Conservation (phyloP, 2,113 vertebrate species). For the Crotophaga sulcirostris region DNA sequence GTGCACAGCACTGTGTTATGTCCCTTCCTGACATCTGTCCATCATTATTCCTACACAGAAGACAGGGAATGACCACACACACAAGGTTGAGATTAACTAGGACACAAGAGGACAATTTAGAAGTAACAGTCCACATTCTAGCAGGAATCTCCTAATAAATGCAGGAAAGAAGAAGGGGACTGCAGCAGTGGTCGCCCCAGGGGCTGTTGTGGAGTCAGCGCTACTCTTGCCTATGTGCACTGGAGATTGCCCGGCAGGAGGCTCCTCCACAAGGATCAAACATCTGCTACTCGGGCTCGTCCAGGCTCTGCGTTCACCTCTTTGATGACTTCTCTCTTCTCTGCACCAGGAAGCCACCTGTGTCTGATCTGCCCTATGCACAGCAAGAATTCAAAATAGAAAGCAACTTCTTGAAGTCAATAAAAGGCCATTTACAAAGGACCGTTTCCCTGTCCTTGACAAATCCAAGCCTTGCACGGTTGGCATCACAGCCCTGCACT, state of each 20-base stretch:
- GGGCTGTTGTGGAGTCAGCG: neutral
- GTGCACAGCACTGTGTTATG: fast-evolving
- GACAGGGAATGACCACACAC: fast-evolving
- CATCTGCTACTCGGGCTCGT: neutral
- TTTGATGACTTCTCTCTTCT: too few relatives aligned
- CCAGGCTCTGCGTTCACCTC: neutral
- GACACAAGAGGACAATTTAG: neutral
- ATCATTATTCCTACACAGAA: fast-evolving
- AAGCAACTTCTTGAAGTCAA: neutral
- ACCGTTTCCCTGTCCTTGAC: neutral
- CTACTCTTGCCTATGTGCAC: neutral
- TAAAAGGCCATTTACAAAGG: neutral
- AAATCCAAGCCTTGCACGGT: neutral
- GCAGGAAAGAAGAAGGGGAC: neutral
- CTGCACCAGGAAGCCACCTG: neutral
- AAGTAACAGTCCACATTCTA: neutral
- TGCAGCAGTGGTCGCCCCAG: neutral
- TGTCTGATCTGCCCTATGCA: neutral
- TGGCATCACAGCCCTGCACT: neutral
- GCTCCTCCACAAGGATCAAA: fast-evolving
- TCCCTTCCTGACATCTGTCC: neutral
- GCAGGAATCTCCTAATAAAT: neutral
- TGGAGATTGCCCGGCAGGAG: neutral
- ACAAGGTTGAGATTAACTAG: neutral
- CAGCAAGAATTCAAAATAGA: neutral